A percentile compares a stretch with the other conserved stretches of the same genome.
Conservation (phyloP, 2,888 invertebrate species). For the Apocheima hispidaria region DNA sequence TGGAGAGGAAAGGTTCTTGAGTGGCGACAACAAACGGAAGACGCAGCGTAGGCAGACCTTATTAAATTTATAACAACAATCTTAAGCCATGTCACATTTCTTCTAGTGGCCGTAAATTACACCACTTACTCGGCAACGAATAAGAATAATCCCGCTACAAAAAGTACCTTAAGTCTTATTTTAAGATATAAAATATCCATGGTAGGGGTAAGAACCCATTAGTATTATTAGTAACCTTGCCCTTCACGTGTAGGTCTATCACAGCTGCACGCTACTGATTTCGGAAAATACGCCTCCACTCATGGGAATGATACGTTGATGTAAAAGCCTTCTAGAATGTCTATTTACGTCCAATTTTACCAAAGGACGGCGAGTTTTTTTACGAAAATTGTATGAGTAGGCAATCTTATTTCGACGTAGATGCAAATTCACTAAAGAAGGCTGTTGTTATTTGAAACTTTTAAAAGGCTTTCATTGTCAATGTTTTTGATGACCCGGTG, state of each 20-base stretch:
- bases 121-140: too few relatives aligned
- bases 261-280: slow-evolving; percentile 36
- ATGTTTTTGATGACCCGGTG: background rate
- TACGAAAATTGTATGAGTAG: background rate
- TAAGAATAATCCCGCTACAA: too few relatives aligned
- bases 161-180: background rate
- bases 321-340: slow-evolving; percentile 2
- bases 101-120: too few relatives aligned
- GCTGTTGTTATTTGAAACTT: background rate
- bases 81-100: too few relatives aligned
- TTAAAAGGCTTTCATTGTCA: too few relatives aligned
- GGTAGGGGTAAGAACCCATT: slow-evolving; percentile 46
- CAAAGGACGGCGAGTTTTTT: background rate
- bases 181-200: slow-evolving; percentile 18
- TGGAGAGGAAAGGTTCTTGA: too few relatives aligned
- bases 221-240: slow-evolving; percentile 52
- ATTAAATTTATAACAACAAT: too few relatives aligned
- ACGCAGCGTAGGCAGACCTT: too few relatives aligned
- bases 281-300: slow-evolving; percentile 26
- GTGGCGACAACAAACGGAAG: too few relatives aligned
- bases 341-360: background rate
- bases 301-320: slow-evolving; percentile 19
- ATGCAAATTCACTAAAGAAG: background rate
- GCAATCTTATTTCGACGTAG: background rate
- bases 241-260: slow-evolving; percentile 40